phyloP scores from a whole-genome alignment of 2,888 invertebrate genomes.

The Drosophila mayaguana region DNA sequence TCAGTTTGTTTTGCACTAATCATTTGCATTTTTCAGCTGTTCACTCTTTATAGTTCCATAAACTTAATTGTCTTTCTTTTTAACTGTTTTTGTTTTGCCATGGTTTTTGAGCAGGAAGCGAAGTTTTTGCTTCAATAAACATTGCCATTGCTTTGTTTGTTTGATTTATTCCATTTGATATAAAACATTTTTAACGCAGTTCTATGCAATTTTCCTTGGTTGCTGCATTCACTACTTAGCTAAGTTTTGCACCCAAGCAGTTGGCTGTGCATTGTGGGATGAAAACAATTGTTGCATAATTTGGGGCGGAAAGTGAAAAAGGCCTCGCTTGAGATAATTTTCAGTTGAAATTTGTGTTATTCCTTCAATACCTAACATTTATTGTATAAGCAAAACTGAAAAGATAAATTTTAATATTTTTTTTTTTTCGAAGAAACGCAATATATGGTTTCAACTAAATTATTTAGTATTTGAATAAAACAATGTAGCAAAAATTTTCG shows the following conservation, averaged over 20 bases:
- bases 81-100: not conserved
- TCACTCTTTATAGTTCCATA: constrained; percentile 39
- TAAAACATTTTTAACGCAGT: not conserved
- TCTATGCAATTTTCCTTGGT: not conserved
- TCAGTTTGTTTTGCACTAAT: constrained; percentile 38
- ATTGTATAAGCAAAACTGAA: too few species aligned
- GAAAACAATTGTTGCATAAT: constrained; percentile 9
- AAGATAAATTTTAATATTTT: too few species aligned
- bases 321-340: not conserved
- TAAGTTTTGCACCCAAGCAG: constrained; percentile 28
- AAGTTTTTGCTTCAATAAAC: constrained; percentile 51
- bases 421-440: too few species aligned
- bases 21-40: constrained; percentile 75
- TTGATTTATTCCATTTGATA: constrained; percentile 10
- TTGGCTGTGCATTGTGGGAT: fast-evolving
- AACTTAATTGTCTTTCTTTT: constrained; percentile 20
- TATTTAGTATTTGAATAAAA: not conserved
- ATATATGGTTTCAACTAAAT: too few species aligned
- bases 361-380: not conserved
- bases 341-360: not conserved
- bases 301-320: constrained; percentile 19
- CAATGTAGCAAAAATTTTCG: not conserved
- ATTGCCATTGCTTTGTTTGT: constrained; percentile 8
- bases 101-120: constrained; percentile 35
- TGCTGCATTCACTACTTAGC: constrained; percentile 23